Evolutionary conservation across 35 echinoderm and acorn worm species (phyloP), one percentile per base, ranked within the genome.

Genomic region (Lytechinus pictus): DNA sequence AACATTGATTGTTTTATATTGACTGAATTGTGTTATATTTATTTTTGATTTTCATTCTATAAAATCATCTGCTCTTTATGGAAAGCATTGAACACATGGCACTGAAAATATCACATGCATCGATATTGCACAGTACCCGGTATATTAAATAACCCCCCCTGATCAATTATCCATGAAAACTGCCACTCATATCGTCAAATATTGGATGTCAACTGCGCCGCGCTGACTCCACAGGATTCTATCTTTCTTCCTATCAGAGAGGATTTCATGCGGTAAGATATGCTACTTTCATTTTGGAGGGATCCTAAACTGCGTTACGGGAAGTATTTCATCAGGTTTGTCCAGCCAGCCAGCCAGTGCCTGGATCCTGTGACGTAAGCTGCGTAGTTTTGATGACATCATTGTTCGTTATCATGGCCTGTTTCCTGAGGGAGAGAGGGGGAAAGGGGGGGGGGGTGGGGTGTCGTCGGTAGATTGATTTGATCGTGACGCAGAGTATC

Each of bases 361-460:
- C 66, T 79, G 66, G 66, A 79, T 79, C 19, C 66, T 24, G 14
- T 79, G 66, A 79, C 66, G 66, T 16, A 79, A 79, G 14, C 66
- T 24, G 19, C 66, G n/a, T 79, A 79, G 66, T 79, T 79, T 79
- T 79, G 66, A 79, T 79, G 66, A 79, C 66, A 79, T 79, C 66
- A 79, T 79, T 24, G 21, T 24, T 79, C 16, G 2, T 79, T 79
- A 79, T 79, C 66, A 7, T 79, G 66, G 16, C 66, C 66, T 24
- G 21, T 79, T 79, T 79, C 66, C 66, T 79, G 19, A 16, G 66
- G 66, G 66, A 79, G 21, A 14, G 66, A 5, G 66, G 14, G 14
- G 8, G 56, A 13, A 44, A 44, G 56, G 56, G 61, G 19, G 21
- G 19, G 19, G 61, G 61, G 61, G 61, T 13, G 61, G 61, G 66